Evolutionary conservation across 2,113 vertebrate genomes (phyloP).

Genomic region (Pheucticus melanocephalus): DNA sequence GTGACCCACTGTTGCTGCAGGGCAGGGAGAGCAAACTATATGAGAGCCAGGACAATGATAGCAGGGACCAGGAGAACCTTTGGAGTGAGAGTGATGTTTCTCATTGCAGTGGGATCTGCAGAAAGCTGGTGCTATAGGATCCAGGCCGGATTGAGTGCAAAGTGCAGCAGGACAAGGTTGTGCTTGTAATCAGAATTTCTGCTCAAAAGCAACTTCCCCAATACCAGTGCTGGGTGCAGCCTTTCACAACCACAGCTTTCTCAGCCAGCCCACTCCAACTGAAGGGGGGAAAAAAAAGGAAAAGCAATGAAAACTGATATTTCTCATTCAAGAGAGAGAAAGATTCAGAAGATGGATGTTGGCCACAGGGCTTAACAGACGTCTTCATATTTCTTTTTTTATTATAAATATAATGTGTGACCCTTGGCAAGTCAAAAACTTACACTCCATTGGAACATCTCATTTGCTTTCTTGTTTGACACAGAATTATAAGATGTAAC

Average conservation of each 20-base stretch:
- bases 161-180: not conserved
- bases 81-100: not conserved
- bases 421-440: not conserved
- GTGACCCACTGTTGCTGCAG: not conserved
- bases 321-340: not conserved
- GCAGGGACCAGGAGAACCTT: not conserved
- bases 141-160: not conserved
- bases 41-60: not conserved
- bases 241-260: not conserved
- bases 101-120: not conserved
- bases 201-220: not conserved
- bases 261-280: not conserved
- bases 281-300: not conserved
- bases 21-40: not conserved
- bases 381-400: not conserved
- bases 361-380: not conserved
- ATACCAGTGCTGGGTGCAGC: not conserved
- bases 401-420: not conserved
- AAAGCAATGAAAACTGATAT: not conserved
- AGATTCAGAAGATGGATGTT: not conserved
- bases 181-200: not conserved
- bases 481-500: not conserved
- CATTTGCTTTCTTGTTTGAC: conserved; percentile 12
- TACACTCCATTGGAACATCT: not conserved
- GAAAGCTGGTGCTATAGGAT: fast-evolving